Evolutionary conservation across 2,888 invertebrate genomes (phyloP).

Genomic region (Amblyteles armatorius): DNA sequence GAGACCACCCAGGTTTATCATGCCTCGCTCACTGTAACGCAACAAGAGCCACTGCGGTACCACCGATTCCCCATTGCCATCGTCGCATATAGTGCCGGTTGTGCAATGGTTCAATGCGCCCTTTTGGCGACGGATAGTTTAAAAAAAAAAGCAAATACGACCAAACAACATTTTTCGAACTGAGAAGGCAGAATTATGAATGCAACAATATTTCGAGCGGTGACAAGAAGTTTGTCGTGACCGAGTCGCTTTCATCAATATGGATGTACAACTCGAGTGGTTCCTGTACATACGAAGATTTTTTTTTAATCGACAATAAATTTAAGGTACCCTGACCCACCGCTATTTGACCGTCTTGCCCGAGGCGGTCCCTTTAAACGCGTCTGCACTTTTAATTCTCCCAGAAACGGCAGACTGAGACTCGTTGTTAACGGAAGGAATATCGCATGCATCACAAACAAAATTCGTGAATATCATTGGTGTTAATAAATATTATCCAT

Average conservation of each 20-base stretch:
- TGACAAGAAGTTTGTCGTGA: neutral
- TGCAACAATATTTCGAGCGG: neutral
- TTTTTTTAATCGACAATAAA: slow-evolving; percentile 29
- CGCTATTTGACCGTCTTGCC: slow-evolving; percentile 22
- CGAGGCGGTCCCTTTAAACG: slow-evolving; percentile 17
- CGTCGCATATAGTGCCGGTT: slow-evolving; percentile 26
- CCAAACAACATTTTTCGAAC: neutral
- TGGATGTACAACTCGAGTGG: neutral
- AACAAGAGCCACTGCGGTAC: slow-evolving; percentile 25
- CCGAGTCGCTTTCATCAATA: neutral
- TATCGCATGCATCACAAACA: neutral
- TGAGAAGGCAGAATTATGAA: neutral
- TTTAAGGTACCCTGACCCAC: slow-evolving; percentile 42
- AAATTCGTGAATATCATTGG: neutral
- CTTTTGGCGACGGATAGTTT: neutral
- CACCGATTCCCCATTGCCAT: slow-evolving; percentile 49
- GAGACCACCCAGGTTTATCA: slow-evolving; percentile 80
- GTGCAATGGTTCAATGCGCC: slow-evolving; percentile 24
- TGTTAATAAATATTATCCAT: neutral
- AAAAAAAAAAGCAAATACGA: neutral
- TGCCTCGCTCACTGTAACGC: slow-evolving; percentile 48
- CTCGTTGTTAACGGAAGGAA: neutral
- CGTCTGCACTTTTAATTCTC: neutral
- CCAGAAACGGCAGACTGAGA: neutral
- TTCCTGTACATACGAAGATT: neutral